Base-by-base conservation (phyloP, 2,888 invertebrate species). In the Stenodema calcarata region DNA sequence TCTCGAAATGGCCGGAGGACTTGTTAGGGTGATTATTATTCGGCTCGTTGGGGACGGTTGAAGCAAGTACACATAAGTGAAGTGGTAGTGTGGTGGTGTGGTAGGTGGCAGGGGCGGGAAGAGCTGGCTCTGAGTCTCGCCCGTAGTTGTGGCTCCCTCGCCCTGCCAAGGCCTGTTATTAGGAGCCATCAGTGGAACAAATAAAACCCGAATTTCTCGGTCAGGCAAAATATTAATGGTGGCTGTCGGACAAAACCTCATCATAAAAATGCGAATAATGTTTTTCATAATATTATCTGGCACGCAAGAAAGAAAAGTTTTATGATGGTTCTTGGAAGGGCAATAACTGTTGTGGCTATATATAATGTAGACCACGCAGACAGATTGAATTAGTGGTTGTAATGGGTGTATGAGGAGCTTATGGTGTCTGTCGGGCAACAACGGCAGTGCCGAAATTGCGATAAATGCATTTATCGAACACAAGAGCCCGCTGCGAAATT, bases 251-350 rank as follows among this genome's bases (percentile, higher is more conserved):
- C 86, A 86, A 87, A 82, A 75, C 88, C 87, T 87, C 87, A 88
- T 88, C 88, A 88, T 88, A 88, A 88, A 88, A 88, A 88, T 88
- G 87, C 88, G 88, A 88, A 88, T 88, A 88, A 88, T 88, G 88
- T 88, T 88, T 88, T 89, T 88, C 88, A 88, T 89, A 89, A 88
- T 88, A 89, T 89, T 89, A 89, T 87, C 87, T 87, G 87, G 87
- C 89, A 89, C 88, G 89, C 88, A 87, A 87, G 88, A 87, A 87
- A 78, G 88, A 73, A 76, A 73, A 27, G 87, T 83, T 89, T 89
- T 89, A 88, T 85, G 88, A 86, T 69, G 78, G 81, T 88, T 88
- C 88, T 78, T 78, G 80, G 88, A 88, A 88, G 87, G 50, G 86
- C 88, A 88, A 88, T 88, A 88, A 88, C 87, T 79, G 75, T 41